Base-by-base conservation (phyloP, 2,888 invertebrate species). In the Diplolepis rosae region DNA sequence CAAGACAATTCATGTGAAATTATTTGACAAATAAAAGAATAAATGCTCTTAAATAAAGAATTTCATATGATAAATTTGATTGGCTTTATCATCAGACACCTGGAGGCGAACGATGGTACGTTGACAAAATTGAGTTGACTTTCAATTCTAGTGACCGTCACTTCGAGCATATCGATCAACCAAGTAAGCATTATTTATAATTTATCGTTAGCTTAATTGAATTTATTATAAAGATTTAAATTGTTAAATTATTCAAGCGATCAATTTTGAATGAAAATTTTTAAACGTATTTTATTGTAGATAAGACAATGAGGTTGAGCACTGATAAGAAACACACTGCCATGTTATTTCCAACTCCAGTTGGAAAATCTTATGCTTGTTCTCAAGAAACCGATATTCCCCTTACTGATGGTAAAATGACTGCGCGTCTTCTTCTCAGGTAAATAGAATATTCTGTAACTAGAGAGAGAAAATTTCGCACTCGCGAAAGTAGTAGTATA, bases 81-180 rank as follows among this genome's bases (percentile, higher is more conserved):
- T 52, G 51, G 18, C 22, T 27, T 72, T 69, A 67, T 22, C 72
- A n/a, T 35, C 87, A 96, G 95, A 95, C 96, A 1, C 95, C 95
- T 28, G 96, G 96, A 4, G 96, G 96, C 5, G 96, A 96, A 84
- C 91, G 95, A 79, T 97, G 97, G 97, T 96, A 95, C 86, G 93
- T 95, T 1, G 94, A 94, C 79, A 93, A 92, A 80, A 92, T 97
- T 75, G 93, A 93, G 80, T 89, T 97, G 70, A 92, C 92, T 2
- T 96, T 95, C 88, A 95, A 95, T 86, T 90, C 91, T 0, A 88
- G 89, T 65, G 91, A 90, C 75, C 87, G 89, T 71, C 88, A 90
- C 69, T 91, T 92, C 75, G 87, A 89, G 70, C 90, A 90, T 71
- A 88, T 89, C 68, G 89, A 89, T 73, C 87, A 89, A 71, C 89